Conservation (phyloP, 2,888 invertebrate species). For the Tipula helvola region DNA sequence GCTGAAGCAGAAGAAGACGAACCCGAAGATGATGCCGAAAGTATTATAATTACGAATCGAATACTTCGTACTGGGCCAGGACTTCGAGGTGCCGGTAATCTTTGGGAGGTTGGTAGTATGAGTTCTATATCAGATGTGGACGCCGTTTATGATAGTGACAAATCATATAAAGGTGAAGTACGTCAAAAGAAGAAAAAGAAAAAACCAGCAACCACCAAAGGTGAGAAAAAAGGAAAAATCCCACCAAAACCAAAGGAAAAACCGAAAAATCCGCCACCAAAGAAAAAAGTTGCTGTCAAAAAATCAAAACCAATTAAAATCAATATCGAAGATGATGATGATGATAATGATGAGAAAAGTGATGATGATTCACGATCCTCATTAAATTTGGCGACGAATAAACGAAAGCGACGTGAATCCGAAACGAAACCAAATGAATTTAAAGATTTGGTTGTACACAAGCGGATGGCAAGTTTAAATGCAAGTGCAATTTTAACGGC, state of each 20-base stretch:
- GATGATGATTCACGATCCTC: slow-evolving; percentile 4
- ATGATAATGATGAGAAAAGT: slow-evolving; percentile 24
- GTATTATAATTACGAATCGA: slow-evolving; percentile 35
- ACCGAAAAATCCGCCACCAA: slow-evolving; percentile 35
- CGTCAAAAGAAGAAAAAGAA: slow-evolving; percentile 22
- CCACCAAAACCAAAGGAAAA: slow-evolving; percentile 35
- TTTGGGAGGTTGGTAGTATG: slow-evolving; percentile 66
- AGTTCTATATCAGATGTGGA: slow-evolving; percentile 17
- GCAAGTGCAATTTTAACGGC: slow-evolving; percentile 84
- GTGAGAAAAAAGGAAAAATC: slow-evolving; percentile 23
- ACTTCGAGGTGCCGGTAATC: slow-evolving; percentile 62
- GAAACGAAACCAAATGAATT: slow-evolving; percentile 40
- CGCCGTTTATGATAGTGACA: slow-evolving; percentile 17
- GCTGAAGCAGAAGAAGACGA: slow-evolving; percentile 20
- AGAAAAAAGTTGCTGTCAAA: slow-evolving; percentile 29
- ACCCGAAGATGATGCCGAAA: slow-evolving; percentile 17
- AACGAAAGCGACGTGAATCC: slow-evolving; percentile 14
- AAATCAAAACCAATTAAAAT: slow-evolving; percentile 41
- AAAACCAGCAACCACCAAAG: slow-evolving; percentile 22
- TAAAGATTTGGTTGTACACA: slow-evolving; percentile 77
- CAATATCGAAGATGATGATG: not conserved
- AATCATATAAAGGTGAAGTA: slow-evolving; percentile 22
- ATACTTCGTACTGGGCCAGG: slow-evolving; percentile 61
- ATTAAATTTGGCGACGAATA: not conserved
- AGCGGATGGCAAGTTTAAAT: slow-evolving; percentile 84